Percentiles rank a stretch among this genome's conserved stretches.
These are phyloP conservation scores for Augochlora pura DNA, from an alignment of 1,140 invertebrate species.

Conservation along the genomic window DNA sequence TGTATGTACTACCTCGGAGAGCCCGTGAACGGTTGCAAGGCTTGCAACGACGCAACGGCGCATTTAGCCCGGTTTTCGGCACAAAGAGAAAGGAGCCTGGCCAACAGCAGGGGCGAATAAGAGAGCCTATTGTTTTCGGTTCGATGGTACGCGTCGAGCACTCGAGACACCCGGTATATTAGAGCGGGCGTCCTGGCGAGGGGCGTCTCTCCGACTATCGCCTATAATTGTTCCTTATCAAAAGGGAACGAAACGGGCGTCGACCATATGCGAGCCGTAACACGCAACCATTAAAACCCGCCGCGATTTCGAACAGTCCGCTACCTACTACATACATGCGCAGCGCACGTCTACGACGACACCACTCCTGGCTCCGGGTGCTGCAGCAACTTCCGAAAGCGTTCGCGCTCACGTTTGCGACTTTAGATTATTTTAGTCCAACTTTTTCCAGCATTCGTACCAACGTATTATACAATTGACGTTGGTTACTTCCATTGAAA, in stretches of 20 bases:
- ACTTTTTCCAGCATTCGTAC: too few relatives aligned
- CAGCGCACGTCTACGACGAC: not conserved
- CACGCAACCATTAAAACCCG: slow-evolving; percentile 49
- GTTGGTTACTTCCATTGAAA: too few relatives aligned
- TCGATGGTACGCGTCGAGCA: slow-evolving; percentile 25
- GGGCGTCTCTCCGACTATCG: slow-evolving; percentile 61
- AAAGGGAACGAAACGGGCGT: slow-evolving; percentile 50
- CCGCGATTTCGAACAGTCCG: not conserved
- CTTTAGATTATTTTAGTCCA: not conserved
- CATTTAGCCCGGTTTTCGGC: slow-evolving; percentile 39
- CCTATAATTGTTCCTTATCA: slow-evolving; percentile 65
- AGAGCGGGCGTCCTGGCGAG: slow-evolving; percentile 35
- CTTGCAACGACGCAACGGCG: not conserved
- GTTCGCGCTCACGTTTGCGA: not conserved
- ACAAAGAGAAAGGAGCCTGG: slow-evolving; percentile 57
- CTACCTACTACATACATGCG: not conserved
- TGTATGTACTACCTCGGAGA: not conserved
- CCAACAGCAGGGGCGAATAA: slow-evolving; percentile 40
- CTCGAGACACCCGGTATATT: slow-evolving; percentile 61
- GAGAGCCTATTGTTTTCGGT: slow-evolving; percentile 53
- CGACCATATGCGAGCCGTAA: slow-evolving; percentile 51
- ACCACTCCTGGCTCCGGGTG: not conserved
- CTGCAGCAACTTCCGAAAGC: not conserved
- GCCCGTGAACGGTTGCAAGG: not conserved
- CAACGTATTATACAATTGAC: too few relatives aligned